Conservation (phyloP, 2,797 vertebrate genomes). For the Avahi laniger region DNA sequence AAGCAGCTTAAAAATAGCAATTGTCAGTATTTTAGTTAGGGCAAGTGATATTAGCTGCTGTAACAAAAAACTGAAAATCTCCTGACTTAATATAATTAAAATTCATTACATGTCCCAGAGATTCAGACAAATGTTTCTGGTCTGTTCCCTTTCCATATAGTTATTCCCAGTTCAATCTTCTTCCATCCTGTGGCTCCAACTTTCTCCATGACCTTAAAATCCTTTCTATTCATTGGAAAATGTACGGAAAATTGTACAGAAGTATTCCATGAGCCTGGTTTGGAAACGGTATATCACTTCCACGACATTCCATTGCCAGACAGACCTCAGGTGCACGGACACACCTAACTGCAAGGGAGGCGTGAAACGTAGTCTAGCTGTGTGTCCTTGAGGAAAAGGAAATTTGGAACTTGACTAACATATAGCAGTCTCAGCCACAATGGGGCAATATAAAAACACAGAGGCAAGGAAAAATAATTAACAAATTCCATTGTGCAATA, state of each 20-base stretch:
- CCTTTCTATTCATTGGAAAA: background rate
- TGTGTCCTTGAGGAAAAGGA: background rate
- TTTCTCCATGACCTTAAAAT: background rate
- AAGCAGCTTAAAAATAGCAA: background rate
- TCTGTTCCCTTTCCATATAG: background rate
- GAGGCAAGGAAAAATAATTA: background rate
- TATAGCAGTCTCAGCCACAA: background rate
- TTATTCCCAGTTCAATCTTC: background rate
- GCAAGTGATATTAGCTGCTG: background rate
- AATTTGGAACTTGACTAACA: background rate
- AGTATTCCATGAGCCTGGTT: background rate
- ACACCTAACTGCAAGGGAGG: background rate
- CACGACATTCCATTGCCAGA: background rate
- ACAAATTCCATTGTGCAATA: background rate
- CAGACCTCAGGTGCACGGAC: background rate
- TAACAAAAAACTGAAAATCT: background rate
- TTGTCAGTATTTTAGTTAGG: background rate
- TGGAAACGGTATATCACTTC: background rate
- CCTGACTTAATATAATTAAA: slow-evolving; percentile 6
- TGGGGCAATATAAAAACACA: background rate
- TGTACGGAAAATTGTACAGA: background rate
- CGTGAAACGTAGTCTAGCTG: background rate
- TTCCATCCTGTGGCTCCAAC: background rate
- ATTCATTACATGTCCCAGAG: background rate
- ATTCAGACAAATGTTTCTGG: background rate